phyloP scores from a whole-genome alignment of 2,113 vertebrate genomes.

The Drymodes brunneopygia region DNA sequence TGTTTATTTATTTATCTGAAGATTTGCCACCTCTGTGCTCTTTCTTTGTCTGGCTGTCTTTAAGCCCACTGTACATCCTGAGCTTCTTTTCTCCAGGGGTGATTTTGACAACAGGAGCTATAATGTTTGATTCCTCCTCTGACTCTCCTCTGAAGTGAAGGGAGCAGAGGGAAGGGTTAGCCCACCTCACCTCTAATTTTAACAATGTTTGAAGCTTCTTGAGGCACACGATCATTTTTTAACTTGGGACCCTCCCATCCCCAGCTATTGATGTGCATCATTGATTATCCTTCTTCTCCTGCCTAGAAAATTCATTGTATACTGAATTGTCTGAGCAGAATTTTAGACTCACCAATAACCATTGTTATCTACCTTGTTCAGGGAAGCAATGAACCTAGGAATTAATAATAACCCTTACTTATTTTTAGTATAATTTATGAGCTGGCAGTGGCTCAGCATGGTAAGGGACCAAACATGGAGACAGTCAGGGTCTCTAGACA shows the following conservation, averaged over 20 bases:
- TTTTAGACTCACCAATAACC: neutral
- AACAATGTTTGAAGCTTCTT: neutral
- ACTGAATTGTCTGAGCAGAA: neutral
- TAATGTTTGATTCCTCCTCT: neutral
- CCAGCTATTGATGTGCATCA: neutral
- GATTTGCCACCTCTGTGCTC: neutral
- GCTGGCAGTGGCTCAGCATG: neutral
- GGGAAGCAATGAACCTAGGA: neutral
- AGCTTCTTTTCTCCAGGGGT: neutral
- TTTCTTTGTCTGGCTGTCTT: neutral
- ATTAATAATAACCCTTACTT: neutral
- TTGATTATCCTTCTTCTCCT: neutral
- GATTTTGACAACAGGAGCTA: neutral
- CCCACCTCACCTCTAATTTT: neutral
- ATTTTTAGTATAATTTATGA: constrained; percentile 14
- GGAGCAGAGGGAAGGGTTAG: neutral
- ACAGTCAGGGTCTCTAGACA: neutral
- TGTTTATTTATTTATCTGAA: neutral
- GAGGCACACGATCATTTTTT: neutral
- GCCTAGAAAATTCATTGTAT: neutral
- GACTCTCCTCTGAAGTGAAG: neutral
- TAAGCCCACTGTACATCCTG: neutral
- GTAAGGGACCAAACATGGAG: neutral
- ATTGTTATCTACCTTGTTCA: neutral
- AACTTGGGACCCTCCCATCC: neutral